Percentiles rank a stretch among this genome's conserved stretches.
Evolutionary conservation across 2,113 vertebrate species (phyloP).

Genomic region (Bombycilla garrulus): DNA sequence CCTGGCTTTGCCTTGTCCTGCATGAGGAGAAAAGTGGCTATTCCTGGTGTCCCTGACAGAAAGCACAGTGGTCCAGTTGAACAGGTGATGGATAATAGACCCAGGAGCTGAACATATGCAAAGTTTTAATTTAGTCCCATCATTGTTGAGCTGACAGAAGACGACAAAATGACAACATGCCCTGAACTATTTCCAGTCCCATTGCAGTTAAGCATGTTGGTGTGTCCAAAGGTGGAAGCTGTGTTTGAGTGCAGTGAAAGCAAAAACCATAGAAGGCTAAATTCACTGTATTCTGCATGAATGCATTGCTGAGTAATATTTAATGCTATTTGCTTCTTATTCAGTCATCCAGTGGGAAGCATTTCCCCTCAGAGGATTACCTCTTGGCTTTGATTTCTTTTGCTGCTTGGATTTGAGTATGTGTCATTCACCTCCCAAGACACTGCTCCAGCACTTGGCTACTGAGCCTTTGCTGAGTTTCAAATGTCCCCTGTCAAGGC

Average conservation of each 20-base stretch:
- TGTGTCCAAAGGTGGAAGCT: not conserved
- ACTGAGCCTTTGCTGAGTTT: not conserved
- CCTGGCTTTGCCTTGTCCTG: not conserved
- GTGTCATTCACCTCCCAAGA: not conserved
- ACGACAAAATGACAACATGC: not conserved
- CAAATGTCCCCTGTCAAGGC: not conserved
- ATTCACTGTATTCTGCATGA: not conserved
- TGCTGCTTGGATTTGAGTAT: not conserved
- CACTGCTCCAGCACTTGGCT: not conserved
- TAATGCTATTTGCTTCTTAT: not conserved
- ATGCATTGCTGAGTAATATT: not conserved
- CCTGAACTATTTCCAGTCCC: not conserved
- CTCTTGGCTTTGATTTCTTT: not conserved
- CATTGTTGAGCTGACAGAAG: not conserved
- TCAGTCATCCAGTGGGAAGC: not conserved
- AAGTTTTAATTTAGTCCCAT: not conserved
- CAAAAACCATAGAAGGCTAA: not conserved
- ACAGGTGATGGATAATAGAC: not conserved
- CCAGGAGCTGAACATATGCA: not conserved
- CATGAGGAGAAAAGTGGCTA: not conserved
- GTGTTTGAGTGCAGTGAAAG: not conserved
- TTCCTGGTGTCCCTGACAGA: not conserved
- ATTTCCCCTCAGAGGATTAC: not conserved
- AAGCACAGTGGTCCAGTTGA: not conserved
- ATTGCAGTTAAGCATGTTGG: not conserved